A percentile compares a stretch with the other conserved stretches of the same genome.
These are phyloP conservation scores for Bombus soroeensis DNA, from an alignment of 1,140 invertebrate genomes.

Conservation along the genomic window DNA sequence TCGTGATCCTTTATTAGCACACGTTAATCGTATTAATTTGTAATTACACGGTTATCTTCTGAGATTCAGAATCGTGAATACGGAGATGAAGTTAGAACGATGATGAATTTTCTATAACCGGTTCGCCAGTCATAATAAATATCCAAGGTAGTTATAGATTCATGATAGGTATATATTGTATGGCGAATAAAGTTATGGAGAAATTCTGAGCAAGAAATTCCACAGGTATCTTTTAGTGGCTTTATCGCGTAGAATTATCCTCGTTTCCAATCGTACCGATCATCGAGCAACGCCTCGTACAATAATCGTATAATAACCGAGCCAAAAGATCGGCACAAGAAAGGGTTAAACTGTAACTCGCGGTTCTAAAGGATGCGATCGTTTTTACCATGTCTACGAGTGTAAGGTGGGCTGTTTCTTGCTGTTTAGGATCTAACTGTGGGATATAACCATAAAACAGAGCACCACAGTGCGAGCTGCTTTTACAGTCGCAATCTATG, in stretches of 20 bases:
- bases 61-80: not conserved
- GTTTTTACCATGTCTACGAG: conserved; percentile 10
- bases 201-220: not conserved
- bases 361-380: conserved; percentile 35
- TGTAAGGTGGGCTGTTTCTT: conserved; percentile 45
- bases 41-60: not conserved
- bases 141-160: no score
- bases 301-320: not conserved
- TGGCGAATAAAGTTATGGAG: not conserved
- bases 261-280: not conserved
- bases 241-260: not conserved
- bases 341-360: conserved; percentile 40
- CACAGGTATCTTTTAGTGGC: no score
- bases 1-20: not conserved
- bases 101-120: no score
- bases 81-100: not conserved
- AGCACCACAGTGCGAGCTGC: conserved; percentile 27
- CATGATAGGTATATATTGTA: no score
- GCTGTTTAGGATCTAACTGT: conserved; percentile 58
- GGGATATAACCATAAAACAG: conserved; percentile 56
- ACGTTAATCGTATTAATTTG: conserved; percentile 34
- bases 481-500: conserved; percentile 58
- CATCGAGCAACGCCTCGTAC: not conserved
- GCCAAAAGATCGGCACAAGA: conserved; percentile 26
- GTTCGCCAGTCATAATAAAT: no score